These are phyloP conservation scores for Criorhina ranunculi DNA, from an alignment of 2,888 invertebrate species.

Conservation along the genomic window DNA sequence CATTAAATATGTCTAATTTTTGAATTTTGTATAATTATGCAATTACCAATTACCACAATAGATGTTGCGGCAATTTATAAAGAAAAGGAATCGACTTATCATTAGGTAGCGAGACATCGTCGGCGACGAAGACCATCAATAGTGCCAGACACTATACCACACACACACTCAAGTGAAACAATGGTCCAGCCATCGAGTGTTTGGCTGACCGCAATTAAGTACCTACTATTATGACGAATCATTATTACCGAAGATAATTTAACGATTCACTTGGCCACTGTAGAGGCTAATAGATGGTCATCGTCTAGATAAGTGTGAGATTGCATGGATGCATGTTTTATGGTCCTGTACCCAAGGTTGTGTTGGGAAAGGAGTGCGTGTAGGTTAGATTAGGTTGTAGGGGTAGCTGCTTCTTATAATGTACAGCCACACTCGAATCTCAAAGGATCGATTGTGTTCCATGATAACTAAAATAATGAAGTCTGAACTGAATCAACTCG, in stretches of 20 bases:
- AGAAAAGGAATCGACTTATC: neutral
- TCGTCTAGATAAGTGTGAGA: too few relatives aligned
- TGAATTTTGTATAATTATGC: constrained; percentile 50
- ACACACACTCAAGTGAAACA: constrained; percentile 25
- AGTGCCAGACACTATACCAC: constrained; percentile 2
- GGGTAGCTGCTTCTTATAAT: too few relatives aligned
- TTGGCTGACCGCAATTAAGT: constrained; percentile 44
- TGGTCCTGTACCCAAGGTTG: too few relatives aligned
- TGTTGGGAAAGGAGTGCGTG: too few relatives aligned
- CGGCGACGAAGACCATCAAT: constrained; percentile 8
- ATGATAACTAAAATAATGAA: too few relatives aligned
- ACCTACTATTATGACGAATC: constrained; percentile 37
- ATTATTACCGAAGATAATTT: constrained; percentile 1
- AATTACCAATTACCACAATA: constrained; percentile 44
- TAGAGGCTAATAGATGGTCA: too few relatives aligned
- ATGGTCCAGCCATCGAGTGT: constrained; percentile 34
- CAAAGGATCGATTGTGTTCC: too few relatives aligned
- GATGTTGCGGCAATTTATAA: constrained; percentile 10
- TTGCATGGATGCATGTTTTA: too few relatives aligned
- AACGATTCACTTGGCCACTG: neutral
- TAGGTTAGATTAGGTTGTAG: too few relatives aligned
- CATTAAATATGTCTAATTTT: constrained; percentile 38
- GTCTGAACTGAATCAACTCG: too few relatives aligned
- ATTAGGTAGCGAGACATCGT: constrained; percentile 1
- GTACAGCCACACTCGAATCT: too few relatives aligned